These are phyloP conservation scores for Gibbula magus DNA, from an alignment of 2,888 invertebrate genomes.

Conservation along the genomic window DNA sequence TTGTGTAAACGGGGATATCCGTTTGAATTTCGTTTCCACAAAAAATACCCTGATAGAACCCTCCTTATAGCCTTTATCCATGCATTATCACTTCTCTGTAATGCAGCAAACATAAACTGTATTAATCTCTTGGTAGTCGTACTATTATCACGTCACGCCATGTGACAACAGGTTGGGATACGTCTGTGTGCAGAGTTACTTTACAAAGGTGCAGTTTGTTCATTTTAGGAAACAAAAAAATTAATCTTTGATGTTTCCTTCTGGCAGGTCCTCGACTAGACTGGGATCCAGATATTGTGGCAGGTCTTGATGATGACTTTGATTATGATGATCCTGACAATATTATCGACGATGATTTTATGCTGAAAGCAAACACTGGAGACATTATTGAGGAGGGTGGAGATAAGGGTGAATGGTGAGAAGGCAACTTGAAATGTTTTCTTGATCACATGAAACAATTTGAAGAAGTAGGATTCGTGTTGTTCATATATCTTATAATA, in stretches of 20 bases:
- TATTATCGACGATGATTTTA: slow-evolving; percentile 93
- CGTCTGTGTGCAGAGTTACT: no score
- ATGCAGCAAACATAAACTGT: no score
- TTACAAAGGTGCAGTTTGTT: no score
- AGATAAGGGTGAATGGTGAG: not conserved
- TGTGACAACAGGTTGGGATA: no score
- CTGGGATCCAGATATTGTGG: slow-evolving; percentile 93
- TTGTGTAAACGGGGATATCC: no score
- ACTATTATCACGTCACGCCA: no score
- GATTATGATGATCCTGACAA: slow-evolving; percentile 89
- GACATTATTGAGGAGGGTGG: slow-evolving; percentile 34
- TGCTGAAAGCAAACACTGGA: slow-evolving; percentile 83
- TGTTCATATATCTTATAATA: not conserved
- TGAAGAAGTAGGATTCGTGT: not conserved
- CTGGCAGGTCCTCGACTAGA: slow-evolving; percentile 76
- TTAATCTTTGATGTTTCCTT: not conserved
- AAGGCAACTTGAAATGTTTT: not conserved
- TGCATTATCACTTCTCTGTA: no score
- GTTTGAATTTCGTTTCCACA: no score
- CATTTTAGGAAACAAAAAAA: no score
- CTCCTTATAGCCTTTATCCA: no score
- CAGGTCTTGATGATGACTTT: slow-evolving; percentile 94
- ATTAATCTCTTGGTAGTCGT: no score
- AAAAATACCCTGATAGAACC: no score
- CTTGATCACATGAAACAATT: not conserved